These are phyloP conservation scores for Mohoua ochrocephala DNA, from an alignment of 2,113 vertebrate genomes.

Conservation along the genomic window DNA sequence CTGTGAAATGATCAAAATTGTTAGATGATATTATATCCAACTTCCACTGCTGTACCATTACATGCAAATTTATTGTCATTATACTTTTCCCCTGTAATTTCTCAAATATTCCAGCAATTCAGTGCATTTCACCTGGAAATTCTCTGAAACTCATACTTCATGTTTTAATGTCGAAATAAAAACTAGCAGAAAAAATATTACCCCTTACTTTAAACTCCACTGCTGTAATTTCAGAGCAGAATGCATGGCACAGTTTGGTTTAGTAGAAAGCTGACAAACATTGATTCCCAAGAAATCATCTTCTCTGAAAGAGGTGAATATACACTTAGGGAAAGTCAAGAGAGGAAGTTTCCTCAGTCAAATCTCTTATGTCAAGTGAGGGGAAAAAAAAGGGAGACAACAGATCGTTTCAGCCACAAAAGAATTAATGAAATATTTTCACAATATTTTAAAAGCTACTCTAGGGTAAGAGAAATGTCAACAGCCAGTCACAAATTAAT, in stretches of 20 bases:
- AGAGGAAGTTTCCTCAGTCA: not conserved
- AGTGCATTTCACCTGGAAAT: not conserved
- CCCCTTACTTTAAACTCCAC: not conserved
- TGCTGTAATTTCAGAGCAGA: not conserved
- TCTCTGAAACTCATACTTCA: not conserved
- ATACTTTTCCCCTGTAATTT: not conserved
- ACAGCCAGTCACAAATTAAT: not conserved
- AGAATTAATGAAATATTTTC: not conserved
- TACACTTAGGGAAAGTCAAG: not conserved
- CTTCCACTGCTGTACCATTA: not conserved
- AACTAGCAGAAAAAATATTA: not conserved
- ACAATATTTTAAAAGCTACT: not conserved
- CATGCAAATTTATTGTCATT: slow-evolving; percentile 7
- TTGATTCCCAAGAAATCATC: not conserved
- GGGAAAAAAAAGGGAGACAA: not conserved
- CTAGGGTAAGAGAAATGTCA: not conserved
- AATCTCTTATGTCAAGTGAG: not conserved
- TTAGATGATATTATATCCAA: not conserved
- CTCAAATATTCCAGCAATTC: not conserved
- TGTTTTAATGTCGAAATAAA: not conserved
- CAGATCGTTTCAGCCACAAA: not conserved
- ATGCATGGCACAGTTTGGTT: not conserved
- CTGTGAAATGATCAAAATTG: not conserved
- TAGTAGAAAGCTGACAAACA: not conserved
- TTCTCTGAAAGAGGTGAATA: not conserved